These are phyloP conservation scores for Anoura caudifer DNA, from an alignment of 2,113 vertebrate genomes.

Conservation along the genomic window DNA sequence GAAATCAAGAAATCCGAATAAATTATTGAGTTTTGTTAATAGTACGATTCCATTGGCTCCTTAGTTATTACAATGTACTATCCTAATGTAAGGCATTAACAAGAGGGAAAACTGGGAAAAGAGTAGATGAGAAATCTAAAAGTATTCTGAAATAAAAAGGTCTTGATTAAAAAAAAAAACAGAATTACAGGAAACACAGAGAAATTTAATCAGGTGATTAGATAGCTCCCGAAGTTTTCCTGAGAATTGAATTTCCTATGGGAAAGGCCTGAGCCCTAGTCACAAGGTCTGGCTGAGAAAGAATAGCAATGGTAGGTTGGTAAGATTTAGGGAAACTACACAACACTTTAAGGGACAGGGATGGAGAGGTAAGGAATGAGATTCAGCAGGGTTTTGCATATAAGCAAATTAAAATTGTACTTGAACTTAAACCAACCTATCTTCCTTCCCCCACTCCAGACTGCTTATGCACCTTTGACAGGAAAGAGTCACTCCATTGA, in stretches of 20 bases:
- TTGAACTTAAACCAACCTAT: background rate
- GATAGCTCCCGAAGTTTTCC: background rate
- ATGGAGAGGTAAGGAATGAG: background rate
- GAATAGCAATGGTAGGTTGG: accelerated
- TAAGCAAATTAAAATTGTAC: background rate
- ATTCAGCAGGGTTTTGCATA: background rate
- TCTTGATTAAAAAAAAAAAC: background rate
- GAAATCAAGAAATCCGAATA: background rate
- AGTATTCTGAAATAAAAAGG: background rate
- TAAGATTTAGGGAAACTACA: background rate
- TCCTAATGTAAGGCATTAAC: background rate
- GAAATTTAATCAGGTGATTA: background rate
- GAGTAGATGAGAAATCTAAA: background rate
- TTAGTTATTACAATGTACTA: background rate
- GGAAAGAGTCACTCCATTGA: background rate
- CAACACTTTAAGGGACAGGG: background rate
- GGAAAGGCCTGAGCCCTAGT: background rate
- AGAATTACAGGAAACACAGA: background rate
- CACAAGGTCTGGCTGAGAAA: background rate
- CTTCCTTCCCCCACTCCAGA: background rate
- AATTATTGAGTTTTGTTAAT: background rate
- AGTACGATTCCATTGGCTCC: background rate
- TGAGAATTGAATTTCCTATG: background rate
- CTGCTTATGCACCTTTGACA: background rate
- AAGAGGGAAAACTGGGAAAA: background rate